Base-by-base conservation (phyloP, 1,140 invertebrate genomes). In the Latrodectus geometricus region DNA sequence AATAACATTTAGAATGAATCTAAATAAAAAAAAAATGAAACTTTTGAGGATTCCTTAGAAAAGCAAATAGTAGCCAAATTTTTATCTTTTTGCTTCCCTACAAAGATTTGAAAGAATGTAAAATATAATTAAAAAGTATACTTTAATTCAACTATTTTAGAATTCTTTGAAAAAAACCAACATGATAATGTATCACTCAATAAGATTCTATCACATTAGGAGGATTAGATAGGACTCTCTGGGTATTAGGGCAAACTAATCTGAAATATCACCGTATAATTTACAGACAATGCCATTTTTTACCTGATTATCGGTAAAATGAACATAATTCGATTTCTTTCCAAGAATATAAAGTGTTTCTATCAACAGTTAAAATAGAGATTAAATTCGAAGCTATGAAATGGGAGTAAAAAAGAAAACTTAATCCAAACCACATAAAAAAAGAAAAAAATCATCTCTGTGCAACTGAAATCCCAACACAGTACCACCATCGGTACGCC, bases 331-430 rank as follows among this genome's bases (percentile, higher is more conserved):
- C 73, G 50, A n/a, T 21, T 14, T 8, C 68, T 23, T 2, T 9
- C 61, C 65, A 83, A 73, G 81, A 83, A 83, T 83, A 83, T 83
- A 83, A 83, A 83, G 73, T 61, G 66, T 48, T 50, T 61, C 52
- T 35, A 9, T 9, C 48, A 17, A 9, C 79, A 48, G 23, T 3
- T 52, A 48, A 83, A 83, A 83, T 83, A 83, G 75, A 83, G 81
- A 74, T 83, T 83, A 66, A 86, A 86, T 78, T 77, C 48, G 23
- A 15, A 2, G 21, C 21, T 4, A n/a, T 61, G 54, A 17, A 61
- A 35, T 3, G 35, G 5, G 35, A 35, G 35, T 35, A 49, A 75
- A 56, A 23, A 49, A 70, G 21, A 86, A 86, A 23, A 78, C 35
- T 86, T 68, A 86, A 86, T 17, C 66, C 54, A 61, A 21, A 81